Evolutionary conservation across 2,797 vertebrate genomes (phyloP), one percentile per base, ranked within the genome.

Genomic region (Sciurus vulgaris): DNA sequence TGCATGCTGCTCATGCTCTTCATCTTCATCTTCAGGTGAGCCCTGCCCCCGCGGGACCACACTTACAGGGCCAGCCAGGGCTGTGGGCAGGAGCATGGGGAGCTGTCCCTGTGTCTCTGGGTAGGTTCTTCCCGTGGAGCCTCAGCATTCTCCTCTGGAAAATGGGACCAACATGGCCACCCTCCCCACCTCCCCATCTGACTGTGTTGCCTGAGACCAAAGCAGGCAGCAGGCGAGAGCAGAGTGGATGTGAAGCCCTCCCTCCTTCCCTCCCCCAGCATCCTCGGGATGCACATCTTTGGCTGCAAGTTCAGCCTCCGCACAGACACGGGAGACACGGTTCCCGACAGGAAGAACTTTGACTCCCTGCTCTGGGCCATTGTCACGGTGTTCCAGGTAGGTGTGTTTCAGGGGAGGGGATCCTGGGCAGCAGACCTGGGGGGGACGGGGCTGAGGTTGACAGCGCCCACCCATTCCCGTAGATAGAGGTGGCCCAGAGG

Each of bases 1-100:
- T 99, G 99, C 98, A 99, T 99, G 99, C 99, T 99, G 8, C 99
- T 99, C 67, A 99, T 99, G 99, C 99, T 99, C 87, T 99, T 99
- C 98, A 99, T 99, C 98, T 99, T 99, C 98, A 99, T 99, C 96
- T 99, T 99, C 98, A 99, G 99, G 99, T 99, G 92, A 87, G 97
- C 67, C 49, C 20, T 0, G 24, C 47, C 49, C 11, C 67, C 8
- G 56, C 0, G 30, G 15, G 28, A 15, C 44, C 73, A 7, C 33
- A 1, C 14, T 15, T 4, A 6, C 0, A 12, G n/a, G 14, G 33
- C n/a, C 78, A 20, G 51, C 56, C 7, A 0, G 74, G 59, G 41
- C 88, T 56, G 54, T 22, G 54, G 54, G 54, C 20, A 22, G 54
- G 18, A 56, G 54, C 54, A 22, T 56, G 54, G 54, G 33, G 11